Conservation (phyloP, 2,797 vertebrate genomes). For the Leucoraja ocellata region DNA sequence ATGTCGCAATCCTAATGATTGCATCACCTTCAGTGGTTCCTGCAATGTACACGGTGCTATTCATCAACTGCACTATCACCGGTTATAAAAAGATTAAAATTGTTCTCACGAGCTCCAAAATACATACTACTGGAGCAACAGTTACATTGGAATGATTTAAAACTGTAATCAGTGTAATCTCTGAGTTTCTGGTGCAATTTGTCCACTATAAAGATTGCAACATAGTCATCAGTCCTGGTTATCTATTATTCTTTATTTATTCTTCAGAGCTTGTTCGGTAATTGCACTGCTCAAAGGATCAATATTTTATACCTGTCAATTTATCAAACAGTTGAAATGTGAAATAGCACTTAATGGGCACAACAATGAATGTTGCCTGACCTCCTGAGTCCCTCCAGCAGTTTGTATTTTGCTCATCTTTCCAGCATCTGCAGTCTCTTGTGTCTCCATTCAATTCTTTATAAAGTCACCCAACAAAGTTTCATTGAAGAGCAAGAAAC, state of each 20-base stretch:
- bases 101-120: neutral
- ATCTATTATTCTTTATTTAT: neutral
- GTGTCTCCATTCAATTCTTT: neutral
- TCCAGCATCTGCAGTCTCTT: too few species aligned
- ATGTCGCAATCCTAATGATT: neutral
- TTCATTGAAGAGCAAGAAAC: neutral
- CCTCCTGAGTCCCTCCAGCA: too few species aligned
- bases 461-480: neutral
- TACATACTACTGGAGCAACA: neutral
- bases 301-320: neutral
- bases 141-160: neutral
- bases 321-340: neutral
- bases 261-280: neutral
- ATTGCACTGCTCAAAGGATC: slow-evolving; percentile 1
- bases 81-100: neutral
- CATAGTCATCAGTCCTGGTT: neutral
- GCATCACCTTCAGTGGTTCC: neutral
- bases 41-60: neutral
- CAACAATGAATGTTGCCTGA: too few species aligned
- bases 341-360: neutral
- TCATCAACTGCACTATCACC: neutral
- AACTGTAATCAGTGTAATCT: slow-evolving; percentile 15
- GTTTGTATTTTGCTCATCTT: too few species aligned
- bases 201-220: neutral
- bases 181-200: slow-evolving; percentile 10